Conservation (phyloP, 2,113 vertebrate genomes). For the Bothrops jararaca region DNA sequence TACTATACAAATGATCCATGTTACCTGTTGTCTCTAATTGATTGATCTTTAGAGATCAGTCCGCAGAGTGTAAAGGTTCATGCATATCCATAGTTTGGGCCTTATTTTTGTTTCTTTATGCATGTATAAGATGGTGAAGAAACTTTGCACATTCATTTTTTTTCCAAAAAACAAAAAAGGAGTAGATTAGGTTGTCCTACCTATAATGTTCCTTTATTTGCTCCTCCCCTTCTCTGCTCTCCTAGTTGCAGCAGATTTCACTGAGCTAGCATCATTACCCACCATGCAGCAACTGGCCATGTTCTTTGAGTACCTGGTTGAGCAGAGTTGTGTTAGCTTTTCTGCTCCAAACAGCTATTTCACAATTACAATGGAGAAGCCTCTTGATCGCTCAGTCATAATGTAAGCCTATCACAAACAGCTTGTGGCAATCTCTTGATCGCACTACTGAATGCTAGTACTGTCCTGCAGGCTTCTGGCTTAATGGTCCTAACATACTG, state of each 20-base stretch:
- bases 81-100: neutral
- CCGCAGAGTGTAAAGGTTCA: neutral
- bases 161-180: neutral
- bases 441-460: neutral
- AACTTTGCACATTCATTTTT: neutral
- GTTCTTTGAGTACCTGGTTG: neutral
- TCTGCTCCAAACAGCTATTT: neutral
- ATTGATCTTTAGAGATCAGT: neutral
- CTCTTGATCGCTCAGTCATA: neutral
- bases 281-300: neutral
- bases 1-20: neutral
- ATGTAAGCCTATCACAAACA: neutral
- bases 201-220: neutral
- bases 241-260: neutral
- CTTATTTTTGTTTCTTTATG: neutral
- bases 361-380: neutral
- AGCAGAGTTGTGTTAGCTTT: neutral
- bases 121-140: neutral
- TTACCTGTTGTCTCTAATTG: neutral
- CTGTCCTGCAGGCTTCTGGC: neutral
- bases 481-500: neutral
- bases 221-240: neutral
- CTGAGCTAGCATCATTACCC: neutral
- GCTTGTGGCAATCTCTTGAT: neutral
- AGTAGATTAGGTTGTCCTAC: neutral